Conservation (phyloP, 2,888 invertebrate genomes). For the Malthinus flaveolus region DNA sequence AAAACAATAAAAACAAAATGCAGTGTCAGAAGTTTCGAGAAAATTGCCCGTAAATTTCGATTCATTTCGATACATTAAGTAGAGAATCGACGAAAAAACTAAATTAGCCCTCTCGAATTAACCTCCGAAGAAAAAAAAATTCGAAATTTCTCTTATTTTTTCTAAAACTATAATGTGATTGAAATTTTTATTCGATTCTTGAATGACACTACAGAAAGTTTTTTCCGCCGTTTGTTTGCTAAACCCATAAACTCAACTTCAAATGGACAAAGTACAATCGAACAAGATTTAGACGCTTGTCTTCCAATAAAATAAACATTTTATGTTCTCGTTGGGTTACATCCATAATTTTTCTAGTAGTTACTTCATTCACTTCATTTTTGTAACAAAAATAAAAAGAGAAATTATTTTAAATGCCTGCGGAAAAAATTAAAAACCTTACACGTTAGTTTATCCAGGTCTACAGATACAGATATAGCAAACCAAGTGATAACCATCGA, state of each 20-base stretch:
- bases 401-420: too few species aligned
- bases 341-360: background rate
- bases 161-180: too few species aligned
- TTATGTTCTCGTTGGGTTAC: background rate
- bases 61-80: slow-evolving; percentile 2
- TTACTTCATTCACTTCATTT: too few species aligned
- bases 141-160: background rate
- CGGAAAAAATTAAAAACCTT: too few species aligned
- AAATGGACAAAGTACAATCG: slow-evolving; percentile 4
- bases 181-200: slow-evolving; percentile 1
- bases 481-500: too few species aligned
- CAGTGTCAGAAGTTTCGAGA: slow-evolving; percentile 6
- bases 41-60: slow-evolving; percentile 4
- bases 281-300: slow-evolving; percentile 6
- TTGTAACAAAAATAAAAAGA: too few species aligned
- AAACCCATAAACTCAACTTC: background rate
- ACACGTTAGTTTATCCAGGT: too few species aligned
- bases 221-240: background rate
- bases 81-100: background rate
- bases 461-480: too few species aligned
- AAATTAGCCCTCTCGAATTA: background rate
- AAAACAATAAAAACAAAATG: slow-evolving; percentile 6
- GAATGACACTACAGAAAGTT: slow-evolving; percentile 3
- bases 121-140: background rate
- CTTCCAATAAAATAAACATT: slow-evolving; percentile 7